Base-by-base conservation (phyloP, 2,113 vertebrate genomes). In the Cavia porcellus region DNA sequence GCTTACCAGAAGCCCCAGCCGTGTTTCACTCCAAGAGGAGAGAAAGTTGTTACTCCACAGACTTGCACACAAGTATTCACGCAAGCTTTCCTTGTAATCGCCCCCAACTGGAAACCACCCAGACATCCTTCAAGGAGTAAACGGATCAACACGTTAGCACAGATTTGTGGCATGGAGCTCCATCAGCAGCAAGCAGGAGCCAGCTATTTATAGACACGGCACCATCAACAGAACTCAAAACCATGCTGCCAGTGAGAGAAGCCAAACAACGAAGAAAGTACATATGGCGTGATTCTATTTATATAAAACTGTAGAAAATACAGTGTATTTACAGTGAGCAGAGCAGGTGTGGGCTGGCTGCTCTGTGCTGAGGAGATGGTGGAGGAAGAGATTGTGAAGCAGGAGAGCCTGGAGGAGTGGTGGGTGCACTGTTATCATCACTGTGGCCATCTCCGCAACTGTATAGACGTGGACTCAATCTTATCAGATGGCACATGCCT, bases 391-490 rank as follows among this genome's bases (percentile, higher is more conserved):
- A 7, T 1, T 0, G 8, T 4, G 0, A 17, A 62, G 11, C 2
- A 35, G n/a, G 55, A 4, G 57, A 20, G 72, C 17, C 9, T 11
- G 3, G 5, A 13, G 90, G 57, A 45, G n/a, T 11, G 15, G 3
- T 0, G 70, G 38, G 1, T 0, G 3, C 0, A 0, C 3, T 7
- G 0, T 32, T 2, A 1, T 25, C 52, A 32, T 15, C 20, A 20
- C 6, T 0, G 7, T 8, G 15, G 38, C 0, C 0, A 15, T 0
- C 10, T 10, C 3, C 7, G 50, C 28, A 0, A 4, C n/a, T 82
- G 32, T 7, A 0, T 5, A 13, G 24, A 35, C 0, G 0, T 0
- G 5, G 2, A 14, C 28, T 45, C 3, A 2, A 20, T 9, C 25
- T 9, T 1, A 10, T 0, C 47, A 12, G 3, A 30, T 0, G 0